Conservation (phyloP, 2,888 invertebrate species). For the Epinotia bilunana region DNA sequence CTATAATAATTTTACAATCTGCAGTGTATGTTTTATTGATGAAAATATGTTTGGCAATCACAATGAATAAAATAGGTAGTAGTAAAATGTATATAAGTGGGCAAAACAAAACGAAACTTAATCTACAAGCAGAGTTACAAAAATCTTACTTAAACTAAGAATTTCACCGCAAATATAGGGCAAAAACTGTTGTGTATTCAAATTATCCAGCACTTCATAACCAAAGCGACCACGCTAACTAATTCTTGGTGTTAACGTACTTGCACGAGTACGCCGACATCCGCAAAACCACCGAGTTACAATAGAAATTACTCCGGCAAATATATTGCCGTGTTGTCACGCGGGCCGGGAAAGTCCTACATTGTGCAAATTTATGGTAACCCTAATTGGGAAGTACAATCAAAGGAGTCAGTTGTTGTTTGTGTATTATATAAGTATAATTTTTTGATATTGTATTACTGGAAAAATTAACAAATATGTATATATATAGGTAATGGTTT, state of each 20-base stretch:
- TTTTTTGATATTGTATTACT: not conserved
- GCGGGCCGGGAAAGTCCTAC: slow-evolving; percentile 41
- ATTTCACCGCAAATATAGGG: not conserved
- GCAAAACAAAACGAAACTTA: not conserved
- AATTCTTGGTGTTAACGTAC: slow-evolving; percentile 40
- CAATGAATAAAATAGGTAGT: too few relatives aligned
- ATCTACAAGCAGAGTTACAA: not conserved
- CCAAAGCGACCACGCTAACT: slow-evolving; percentile 32
- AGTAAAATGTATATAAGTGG: too few relatives aligned
- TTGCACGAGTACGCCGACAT: slow-evolving; percentile 38
- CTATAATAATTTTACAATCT: too few relatives aligned
- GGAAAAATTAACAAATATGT: too few relatives aligned
- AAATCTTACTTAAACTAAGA: not conserved
- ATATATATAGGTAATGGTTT: too few relatives aligned
- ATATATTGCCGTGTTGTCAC: slow-evolving; percentile 44
- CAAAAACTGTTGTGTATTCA: slow-evolving; percentile 12
- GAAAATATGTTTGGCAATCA: too few relatives aligned
- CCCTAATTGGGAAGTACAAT: slow-evolving; percentile 43
- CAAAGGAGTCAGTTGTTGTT: slow-evolving; percentile 27
- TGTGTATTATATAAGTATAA: slow-evolving; percentile 24
- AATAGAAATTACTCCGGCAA: slow-evolving; percentile 44
- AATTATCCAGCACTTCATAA: slow-evolving; percentile 42
- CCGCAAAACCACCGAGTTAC: slow-evolving; percentile 41
- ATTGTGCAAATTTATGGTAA: slow-evolving; percentile 38
- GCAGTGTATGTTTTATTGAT: too few relatives aligned